Evolutionary conservation across 1,140 invertebrate genomes (phyloP), one percentile per base, ranked within the genome.

Genomic region (Ooceraea biroi): DNA sequence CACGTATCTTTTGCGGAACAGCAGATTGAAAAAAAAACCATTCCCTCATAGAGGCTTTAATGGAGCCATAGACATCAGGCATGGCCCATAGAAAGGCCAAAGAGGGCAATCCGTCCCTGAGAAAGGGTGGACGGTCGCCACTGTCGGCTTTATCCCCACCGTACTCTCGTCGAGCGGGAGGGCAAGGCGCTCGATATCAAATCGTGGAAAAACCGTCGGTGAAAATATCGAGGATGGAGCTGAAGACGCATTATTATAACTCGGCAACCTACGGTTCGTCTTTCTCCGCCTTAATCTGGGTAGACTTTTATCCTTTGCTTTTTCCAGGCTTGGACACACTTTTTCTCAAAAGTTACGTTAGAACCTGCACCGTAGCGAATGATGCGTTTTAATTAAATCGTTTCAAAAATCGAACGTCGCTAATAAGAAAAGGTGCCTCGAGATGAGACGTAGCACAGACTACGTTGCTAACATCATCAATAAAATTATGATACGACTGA

Each of bases 141-240:
- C 80, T 68, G 85, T 73, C 83, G 83, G 83, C 63, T 87, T 87
- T 72, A 84, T 84, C 82, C 82, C 85, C 74, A 77, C 85, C 68
- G 58, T 25, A 25, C 50, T 22, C 11, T 83, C 77, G 50, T 72
- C 80, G 50, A 83, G 57, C 30, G 82, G 82, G 58, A 57, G 52
- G 52, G 65, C 50, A 80, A 86, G 61, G 74, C 86, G 87, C 58
- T 88, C 87, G 77, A 88, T 88, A 88, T 88, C 83, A 88, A 88
- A 88, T 88, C 44, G 87, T 88, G 69, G 87, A 88, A 88, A 88
- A 88, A 88, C 71, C 87, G 73, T 82, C 82, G 44, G 60, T 48
- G 69, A 11, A 88, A 82, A 84, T 88, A 85, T 82, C 71, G 76
- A 76, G 86, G 57, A 82, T 84, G 73, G 22, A 74, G 25, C 69